A percentile compares a stretch with the other conserved stretches of the same genome.
phyloP scores from a whole-genome alignment of 2,888 invertebrate genomes.

The Clanis bilineata region DNA sequence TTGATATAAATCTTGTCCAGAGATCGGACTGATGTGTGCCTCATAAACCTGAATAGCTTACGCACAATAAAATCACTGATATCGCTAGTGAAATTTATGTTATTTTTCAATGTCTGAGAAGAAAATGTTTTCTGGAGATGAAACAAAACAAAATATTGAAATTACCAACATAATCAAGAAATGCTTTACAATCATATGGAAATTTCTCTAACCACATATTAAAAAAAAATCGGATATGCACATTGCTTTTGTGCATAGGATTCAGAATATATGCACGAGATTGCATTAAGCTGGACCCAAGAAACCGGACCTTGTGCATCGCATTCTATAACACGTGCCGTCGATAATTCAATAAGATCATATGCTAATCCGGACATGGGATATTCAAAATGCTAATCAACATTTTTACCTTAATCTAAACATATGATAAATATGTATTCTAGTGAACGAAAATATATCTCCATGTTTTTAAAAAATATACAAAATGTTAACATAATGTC shows the following conservation, averaged over 20 bases:
- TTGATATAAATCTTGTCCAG: constrained; percentile 51
- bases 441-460: neutral
- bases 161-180: too few relatives aligned
- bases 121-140: neutral
- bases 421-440: constrained; percentile 7
- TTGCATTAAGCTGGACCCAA: neutral
- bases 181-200: too few relatives aligned
- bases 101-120: neutral
- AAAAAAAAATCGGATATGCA: neutral
- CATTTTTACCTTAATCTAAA: constrained; percentile 30
- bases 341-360: neutral
- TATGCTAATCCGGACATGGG: neutral
- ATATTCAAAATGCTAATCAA: constrained; percentile 2
- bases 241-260: neutral
- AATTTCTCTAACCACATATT: too few relatives aligned
- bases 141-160: neutral
- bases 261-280: neutral
- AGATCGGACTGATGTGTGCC: constrained; percentile 14
- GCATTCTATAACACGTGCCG: constrained; percentile 2
- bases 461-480: neutral
- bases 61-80: neutral
- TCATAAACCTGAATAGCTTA: constrained; percentile 2
- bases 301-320: constrained; percentile 3
- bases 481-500: neutral
- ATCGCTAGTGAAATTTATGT: neutral